Evolutionary conservation across 2,888 invertebrate genomes (phyloP).

Genomic region (Archaeoteleia sp.): DNA sequence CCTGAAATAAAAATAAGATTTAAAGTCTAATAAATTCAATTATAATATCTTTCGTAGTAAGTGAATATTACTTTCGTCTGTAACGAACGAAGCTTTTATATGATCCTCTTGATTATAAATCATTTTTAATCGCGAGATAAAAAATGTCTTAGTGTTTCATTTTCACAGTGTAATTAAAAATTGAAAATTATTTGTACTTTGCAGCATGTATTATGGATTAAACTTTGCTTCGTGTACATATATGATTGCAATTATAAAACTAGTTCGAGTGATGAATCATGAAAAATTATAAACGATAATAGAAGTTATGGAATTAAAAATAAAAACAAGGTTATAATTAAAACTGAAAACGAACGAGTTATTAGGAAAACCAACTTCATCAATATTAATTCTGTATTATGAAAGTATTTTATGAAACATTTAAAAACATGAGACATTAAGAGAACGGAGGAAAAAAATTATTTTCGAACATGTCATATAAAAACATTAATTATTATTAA

Average conservation of each 20-base stretch:
- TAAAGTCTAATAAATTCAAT: not conserved
- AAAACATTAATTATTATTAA: too few species aligned
- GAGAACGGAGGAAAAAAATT: too few species aligned
- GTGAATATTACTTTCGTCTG: too few species aligned
- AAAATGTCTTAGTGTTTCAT: not conserved
- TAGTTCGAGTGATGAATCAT: constrained; percentile 1
- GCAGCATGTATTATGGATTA: not conserved
- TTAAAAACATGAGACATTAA: too few species aligned
- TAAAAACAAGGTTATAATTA: not conserved
- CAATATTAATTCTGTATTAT: not conserved
- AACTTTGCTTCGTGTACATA: not conserved
- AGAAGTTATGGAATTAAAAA: not conserved
- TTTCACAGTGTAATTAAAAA: not conserved
- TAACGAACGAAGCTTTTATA: too few species aligned
- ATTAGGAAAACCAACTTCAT: not conserved
- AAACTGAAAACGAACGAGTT: not conserved
- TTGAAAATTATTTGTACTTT: not conserved
- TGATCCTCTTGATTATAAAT: not conserved
- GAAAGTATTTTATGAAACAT: not conserved
- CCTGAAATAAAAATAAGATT: too few species aligned
- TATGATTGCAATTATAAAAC: not conserved
- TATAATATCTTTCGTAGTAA: too few species aligned
- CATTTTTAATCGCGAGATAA: not conserved
- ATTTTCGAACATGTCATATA: too few species aligned
- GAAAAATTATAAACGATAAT: not conserved